Evolutionary conservation across 2,113 vertebrate genomes (phyloP).

Genomic region (Siniperca knerii): DNA sequence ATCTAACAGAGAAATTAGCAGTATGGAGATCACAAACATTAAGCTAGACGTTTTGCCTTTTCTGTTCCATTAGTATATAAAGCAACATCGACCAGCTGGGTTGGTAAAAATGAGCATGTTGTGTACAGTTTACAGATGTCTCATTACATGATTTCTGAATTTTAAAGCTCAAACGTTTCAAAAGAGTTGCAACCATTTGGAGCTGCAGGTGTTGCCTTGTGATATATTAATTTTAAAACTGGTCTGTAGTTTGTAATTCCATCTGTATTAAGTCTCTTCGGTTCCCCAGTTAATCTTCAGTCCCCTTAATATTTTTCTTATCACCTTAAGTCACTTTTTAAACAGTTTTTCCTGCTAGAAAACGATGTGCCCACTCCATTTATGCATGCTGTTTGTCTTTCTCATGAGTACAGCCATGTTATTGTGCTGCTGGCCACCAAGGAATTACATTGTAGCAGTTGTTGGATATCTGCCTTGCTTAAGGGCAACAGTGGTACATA

Average conservation of each 20-base stretch:
- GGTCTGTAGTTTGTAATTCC: neutral
- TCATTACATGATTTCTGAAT: neutral
- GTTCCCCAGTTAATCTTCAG: neutral
- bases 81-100: neutral
- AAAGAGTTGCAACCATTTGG: neutral
- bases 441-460: neutral
- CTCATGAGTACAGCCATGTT: neutral
- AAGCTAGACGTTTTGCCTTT: neutral
- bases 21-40: neutral
- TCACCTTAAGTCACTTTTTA: neutral
- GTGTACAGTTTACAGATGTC: slow-evolving; percentile 6
- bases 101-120: neutral
- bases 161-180: neutral
- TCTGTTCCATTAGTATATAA: neutral
- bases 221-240: neutral
- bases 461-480: neutral
- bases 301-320: slow-evolving; percentile 11
- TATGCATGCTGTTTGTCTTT: neutral
- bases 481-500: neutral
- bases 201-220: neutral
- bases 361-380: neutral
- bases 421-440: neutral
- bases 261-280: neutral
- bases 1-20: neutral
- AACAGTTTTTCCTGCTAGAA: neutral